A percentile compares a stretch with the other conserved stretches of the same genome.
Conservation (phyloP, 2,797 vertebrate species). For the Cynodonichthys magdalenae region DNA sequence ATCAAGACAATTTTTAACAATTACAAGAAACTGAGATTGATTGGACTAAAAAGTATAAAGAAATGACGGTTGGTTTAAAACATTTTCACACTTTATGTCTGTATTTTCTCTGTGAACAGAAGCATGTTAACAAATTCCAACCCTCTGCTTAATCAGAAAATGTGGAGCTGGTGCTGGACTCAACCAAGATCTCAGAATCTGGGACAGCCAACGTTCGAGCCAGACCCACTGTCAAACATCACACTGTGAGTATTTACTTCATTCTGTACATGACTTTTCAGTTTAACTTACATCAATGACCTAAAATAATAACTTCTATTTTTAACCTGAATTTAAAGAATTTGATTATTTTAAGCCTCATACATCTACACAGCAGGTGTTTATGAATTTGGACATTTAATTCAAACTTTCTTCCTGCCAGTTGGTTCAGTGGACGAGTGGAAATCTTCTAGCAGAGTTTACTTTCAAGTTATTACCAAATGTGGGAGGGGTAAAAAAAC, state of each 20-base stretch:
- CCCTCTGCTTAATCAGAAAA: conserved; percentile 60
- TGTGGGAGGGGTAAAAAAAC: background rate
- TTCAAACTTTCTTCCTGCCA: background rate
- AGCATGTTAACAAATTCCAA: background rate
- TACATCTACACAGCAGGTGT: background rate
- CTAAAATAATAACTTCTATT: too few relatives aligned
- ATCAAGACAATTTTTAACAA: too few relatives aligned
- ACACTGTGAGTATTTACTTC: conserved; percentile 67
- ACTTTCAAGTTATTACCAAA: background rate
- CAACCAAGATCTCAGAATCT: conserved; percentile 70
- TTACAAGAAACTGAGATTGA: too few relatives aligned
- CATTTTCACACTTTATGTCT: background rate
- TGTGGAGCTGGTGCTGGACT: conserved; percentile 60
- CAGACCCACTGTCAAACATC: conserved; percentile 82
- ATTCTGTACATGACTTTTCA: background rate
- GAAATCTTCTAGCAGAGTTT: background rate
- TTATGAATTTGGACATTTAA: background rate
- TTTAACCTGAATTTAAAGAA: too few relatives aligned
- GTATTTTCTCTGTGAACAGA: background rate
- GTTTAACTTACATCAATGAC: too few relatives aligned
- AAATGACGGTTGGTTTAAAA: background rate
- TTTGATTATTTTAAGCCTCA: background rate
- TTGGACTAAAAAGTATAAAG: too few relatives aligned
- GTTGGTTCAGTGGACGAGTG: background rate
- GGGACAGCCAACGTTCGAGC: conserved; percentile 83